Conservation (phyloP, 1,140 invertebrate genomes). For the Achatina immaculata region DNA sequence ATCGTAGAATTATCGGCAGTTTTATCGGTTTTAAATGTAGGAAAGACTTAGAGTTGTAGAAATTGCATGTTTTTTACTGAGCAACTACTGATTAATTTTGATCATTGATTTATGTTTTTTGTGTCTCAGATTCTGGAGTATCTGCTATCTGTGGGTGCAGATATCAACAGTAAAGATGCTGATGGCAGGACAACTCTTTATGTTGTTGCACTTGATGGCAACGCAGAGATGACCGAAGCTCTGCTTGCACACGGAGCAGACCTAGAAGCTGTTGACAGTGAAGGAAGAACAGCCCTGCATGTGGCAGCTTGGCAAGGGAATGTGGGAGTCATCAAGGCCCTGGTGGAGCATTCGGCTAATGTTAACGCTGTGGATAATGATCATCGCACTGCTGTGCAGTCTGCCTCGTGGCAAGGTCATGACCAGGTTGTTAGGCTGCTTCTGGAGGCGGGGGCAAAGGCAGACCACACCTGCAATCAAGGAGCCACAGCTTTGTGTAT, state of each 20-base stretch:
- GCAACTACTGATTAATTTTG: too few relatives aligned
- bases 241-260: slow-evolving; percentile 81
- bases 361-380: slow-evolving; percentile 93
- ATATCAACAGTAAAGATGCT: slow-evolving; percentile 90
- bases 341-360: slow-evolving; percentile 82
- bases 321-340: slow-evolving; percentile 87
- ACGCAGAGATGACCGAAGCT: slow-evolving; percentile 81
- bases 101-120: too few relatives aligned
- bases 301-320: slow-evolving; percentile 96
- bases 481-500: slow-evolving; percentile 93
- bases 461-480: slow-evolving; percentile 93
- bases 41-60: neutral
- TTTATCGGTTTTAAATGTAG: neutral
- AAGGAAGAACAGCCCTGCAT: slow-evolving; percentile 92
- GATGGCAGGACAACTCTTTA: slow-evolving; percentile 93
- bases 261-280: slow-evolving; percentile 88
- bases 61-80: neutral
- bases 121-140: slow-evolving; percentile 74
- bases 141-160: slow-evolving; percentile 79
- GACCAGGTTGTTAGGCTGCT: slow-evolving; percentile 85
- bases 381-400: slow-evolving; percentile 89
- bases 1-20: too few relatives aligned
- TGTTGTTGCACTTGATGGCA: slow-evolving; percentile 90
- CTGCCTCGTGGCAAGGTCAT: slow-evolving; percentile 95
- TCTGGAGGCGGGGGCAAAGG: slow-evolving; percentile 75